Evolutionary conservation across 1,140 invertebrate species (phyloP).

Genomic region (Drosophila sturtevanti): DNA sequence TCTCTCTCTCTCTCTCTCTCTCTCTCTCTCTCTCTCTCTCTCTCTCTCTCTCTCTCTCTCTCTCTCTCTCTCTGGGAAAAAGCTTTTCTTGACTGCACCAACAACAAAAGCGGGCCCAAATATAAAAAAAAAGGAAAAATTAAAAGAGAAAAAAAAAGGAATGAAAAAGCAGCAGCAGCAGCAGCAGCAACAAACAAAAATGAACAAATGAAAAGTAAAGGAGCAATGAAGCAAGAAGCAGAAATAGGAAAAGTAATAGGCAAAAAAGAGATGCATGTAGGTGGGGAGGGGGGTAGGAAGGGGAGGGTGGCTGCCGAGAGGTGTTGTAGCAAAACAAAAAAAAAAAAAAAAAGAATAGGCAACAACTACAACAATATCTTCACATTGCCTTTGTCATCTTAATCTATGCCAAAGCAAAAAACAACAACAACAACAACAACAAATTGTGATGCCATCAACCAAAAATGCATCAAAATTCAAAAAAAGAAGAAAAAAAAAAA

Average conservation of each 20-base stretch:
- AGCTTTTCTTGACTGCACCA: slow-evolving; percentile 66
- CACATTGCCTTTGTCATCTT: slow-evolving; percentile 10
- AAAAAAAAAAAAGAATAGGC: no score
- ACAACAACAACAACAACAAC: background rate
- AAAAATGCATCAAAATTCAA: background rate
- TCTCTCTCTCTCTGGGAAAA: slow-evolving; percentile 27
- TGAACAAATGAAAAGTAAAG: slow-evolving; percentile 3
- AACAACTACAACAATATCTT: slow-evolving; percentile 15
- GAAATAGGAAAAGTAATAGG: background rate
- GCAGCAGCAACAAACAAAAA: slow-evolving; percentile 1
- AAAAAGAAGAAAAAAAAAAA: background rate
- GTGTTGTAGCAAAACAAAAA: no score
- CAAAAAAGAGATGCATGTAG: background rate
- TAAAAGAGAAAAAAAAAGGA: no score
- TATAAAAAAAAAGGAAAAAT: background rate
- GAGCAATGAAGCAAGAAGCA: slow-evolving; percentile 36
- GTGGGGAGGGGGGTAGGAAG: background rate
- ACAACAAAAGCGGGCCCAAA: slow-evolving; percentile 46
- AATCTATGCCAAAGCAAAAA: slow-evolving; percentile 4
- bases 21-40: background rate
- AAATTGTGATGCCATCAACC: no score
- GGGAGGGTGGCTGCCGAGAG: background rate
- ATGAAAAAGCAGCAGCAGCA: background rate
- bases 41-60: background rate
- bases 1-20: background rate